Conservation (phyloP, 2,113 vertebrate genomes). For the Platysteira castanea region DNA sequence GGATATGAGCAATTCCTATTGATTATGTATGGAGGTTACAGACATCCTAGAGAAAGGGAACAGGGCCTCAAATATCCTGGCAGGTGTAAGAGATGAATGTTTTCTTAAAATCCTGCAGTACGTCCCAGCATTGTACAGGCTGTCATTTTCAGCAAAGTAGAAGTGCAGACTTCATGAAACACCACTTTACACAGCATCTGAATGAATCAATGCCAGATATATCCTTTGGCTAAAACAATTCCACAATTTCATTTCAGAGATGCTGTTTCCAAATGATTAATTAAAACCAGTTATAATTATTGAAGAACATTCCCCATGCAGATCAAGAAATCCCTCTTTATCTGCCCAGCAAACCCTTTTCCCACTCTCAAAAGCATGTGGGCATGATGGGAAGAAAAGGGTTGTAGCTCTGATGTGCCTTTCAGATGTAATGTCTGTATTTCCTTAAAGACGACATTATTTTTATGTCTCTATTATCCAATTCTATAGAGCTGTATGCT, state of each 20-base stretch:
- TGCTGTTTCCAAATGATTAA: background rate
- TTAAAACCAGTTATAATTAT: background rate
- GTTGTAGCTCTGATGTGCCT: background rate
- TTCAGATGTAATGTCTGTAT: background rate
- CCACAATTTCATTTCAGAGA: background rate
- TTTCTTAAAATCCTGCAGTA: background rate
- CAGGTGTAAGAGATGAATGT: background rate
- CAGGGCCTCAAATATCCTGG: background rate
- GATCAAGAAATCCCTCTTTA: background rate
- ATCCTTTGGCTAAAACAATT: background rate
- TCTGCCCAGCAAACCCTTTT: background rate
- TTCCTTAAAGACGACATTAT: background rate
- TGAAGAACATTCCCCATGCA: background rate
- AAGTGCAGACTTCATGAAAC: background rate
- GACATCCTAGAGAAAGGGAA: background rate
- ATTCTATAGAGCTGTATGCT: background rate
- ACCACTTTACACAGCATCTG: background rate
- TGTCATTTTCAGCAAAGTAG: background rate
- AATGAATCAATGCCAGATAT: background rate
- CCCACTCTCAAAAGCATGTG: background rate
- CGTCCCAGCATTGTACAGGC: background rate
- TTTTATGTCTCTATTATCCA: background rate
- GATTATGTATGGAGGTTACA: background rate
- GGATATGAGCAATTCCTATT: slow-evolving; percentile 18
- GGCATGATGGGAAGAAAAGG: background rate